phyloP scores from a whole-genome alignment of 2,888 invertebrate genomes.

The Romanomermis culicivorax region DNA sequence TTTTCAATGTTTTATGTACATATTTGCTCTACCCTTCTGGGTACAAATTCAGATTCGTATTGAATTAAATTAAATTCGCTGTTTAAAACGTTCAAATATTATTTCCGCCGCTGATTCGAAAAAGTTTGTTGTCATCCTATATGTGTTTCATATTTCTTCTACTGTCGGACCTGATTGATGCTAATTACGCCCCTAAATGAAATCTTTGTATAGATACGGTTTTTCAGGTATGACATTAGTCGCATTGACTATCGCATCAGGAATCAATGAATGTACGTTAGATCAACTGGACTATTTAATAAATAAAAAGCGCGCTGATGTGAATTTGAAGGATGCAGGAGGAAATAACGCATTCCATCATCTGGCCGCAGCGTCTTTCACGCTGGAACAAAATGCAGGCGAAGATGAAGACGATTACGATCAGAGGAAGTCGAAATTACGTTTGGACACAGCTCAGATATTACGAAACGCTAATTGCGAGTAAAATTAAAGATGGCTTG shows the following conservation, averaged over 20 bases:
- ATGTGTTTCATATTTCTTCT: too few relatives aligned
- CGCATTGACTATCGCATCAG: constrained; percentile 25
- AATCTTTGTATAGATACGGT: too few relatives aligned
- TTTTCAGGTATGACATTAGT: constrained; percentile 30
- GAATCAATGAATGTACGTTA: neutral
- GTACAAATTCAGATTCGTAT: too few relatives aligned
- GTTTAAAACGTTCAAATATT: too few relatives aligned
- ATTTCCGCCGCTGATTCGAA: too few relatives aligned
- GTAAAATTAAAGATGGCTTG: too few relatives aligned
- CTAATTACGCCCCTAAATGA: too few relatives aligned
- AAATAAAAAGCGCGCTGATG: constrained; percentile 31
- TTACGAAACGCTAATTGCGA: neutral
- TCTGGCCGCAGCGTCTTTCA: constrained; percentile 6
- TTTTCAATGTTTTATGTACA: too few relatives aligned
- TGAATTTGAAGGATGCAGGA: constrained; percentile 13
- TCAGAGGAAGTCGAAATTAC: neutral
- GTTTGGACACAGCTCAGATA: neutral
- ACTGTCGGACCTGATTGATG: too few relatives aligned
- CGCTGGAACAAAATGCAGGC: neutral
- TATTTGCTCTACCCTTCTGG: too few relatives aligned
- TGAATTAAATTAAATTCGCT: too few relatives aligned
- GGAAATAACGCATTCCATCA: constrained; percentile 15
- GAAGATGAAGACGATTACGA: neutral
- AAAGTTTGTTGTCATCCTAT: too few relatives aligned
- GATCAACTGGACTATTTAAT: constrained; percentile 29